Base-by-base conservation (phyloP, 2,113 vertebrate species). In the Syngnathoides biaculeatus region DNA sequence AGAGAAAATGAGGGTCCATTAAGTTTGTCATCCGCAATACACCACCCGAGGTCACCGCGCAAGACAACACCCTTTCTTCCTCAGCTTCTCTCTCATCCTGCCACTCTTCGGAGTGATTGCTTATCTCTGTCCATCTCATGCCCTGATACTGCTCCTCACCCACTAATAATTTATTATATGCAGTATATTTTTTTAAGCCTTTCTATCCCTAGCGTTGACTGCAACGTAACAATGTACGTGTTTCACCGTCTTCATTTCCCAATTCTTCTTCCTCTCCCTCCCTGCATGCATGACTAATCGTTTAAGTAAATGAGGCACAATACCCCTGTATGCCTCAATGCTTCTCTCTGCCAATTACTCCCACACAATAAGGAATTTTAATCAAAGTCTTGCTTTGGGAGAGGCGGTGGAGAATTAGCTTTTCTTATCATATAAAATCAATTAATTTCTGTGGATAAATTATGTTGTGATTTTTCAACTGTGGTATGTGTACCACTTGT, bases 21-120 rank as follows among this genome's bases (percentile, higher is more conserved):
- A 81, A 81, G 75, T 85, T 85, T 80, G 79, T 84, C 83, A 79
- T 85, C 82, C 79, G 75, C 76, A 77, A 79, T 81, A 81, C 30
- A 65, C 73, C 77, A 79, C 30, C 65, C 9, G 64, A 85, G 86
- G 84, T 85, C 78, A 89, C 68, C 5, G 65, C 65, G 64, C 69
- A 68, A 42, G 81, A 81, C 62, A 66, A 67, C 67, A 60, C 57
- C 52, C n/a, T 9, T 53, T 24, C 57, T 45, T 35, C 3, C 39
- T 39, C 52, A 48, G n/a, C 43, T 17, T 12, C 2, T 19, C 24
- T 24, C 15, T 19, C 10, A 35, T 24, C 27, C 13, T 20, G 39
- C 68, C 19, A 15, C 60, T 77, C 22, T 72, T 22, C 66, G 8
- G 61, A 24, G 19, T 74, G 68, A 78, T 84, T 78, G 43, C 79